Percentiles rank a stretch among this genome's conserved stretches.
These are phyloP conservation scores for Apamea anceps DNA, from an alignment of 2,888 invertebrate genomes.

Conservation along the genomic window DNA sequence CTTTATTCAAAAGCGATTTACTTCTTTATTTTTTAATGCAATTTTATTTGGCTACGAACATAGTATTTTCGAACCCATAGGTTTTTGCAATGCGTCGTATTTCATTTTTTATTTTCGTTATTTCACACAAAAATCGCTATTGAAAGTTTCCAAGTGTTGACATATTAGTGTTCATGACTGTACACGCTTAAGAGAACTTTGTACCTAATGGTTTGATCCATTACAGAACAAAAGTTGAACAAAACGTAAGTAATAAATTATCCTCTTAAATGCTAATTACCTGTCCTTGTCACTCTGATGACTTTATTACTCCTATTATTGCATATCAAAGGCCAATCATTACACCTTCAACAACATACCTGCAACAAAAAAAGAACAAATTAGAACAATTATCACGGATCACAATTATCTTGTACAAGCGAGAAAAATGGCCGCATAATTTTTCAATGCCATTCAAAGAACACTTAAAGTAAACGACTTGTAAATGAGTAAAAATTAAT, in stretches of 20 bases:
- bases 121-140: too few species aligned
- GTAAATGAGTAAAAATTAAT: constrained; percentile 86
- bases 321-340: constrained; percentile 24
- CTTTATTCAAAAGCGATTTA: too few species aligned
- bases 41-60: too few species aligned
- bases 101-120: too few species aligned
- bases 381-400: constrained; percentile 59
- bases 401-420: constrained; percentile 58
- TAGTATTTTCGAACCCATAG: too few species aligned
- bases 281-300: constrained; percentile 33
- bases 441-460: constrained; percentile 67
- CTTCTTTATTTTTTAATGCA: too few species aligned
- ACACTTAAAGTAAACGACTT: constrained; percentile 75
- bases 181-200: not conserved
- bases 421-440: constrained; percentile 65
- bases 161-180: too few species aligned
- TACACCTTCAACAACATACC: constrained; percentile 62
- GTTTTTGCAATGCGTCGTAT: too few species aligned
- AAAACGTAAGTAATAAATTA: constrained; percentile 4
- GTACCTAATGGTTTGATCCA: not conserved
- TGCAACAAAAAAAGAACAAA: constrained; percentile 67
- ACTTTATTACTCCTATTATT: constrained; percentile 24
- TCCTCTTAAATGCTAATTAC: constrained; percentile 36
- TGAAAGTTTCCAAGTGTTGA: too few species aligned
- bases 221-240: not conserved